Base-by-base conservation (phyloP, 2,888 invertebrate genomes). In the Tipula lateralis region DNA sequence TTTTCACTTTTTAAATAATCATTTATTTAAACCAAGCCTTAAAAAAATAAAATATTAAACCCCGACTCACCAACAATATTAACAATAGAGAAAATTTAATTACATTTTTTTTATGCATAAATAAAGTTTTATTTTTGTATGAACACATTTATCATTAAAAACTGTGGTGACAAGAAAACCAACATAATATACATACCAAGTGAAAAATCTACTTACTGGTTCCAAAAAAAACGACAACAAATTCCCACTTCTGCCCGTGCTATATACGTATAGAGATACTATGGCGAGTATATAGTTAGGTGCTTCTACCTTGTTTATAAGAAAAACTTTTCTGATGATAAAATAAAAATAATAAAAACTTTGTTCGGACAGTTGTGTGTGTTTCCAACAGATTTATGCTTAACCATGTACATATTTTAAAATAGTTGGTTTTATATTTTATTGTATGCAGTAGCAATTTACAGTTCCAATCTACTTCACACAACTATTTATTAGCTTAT, bases 61-160 rank as follows among this genome's bases (percentile, higher is more conserved):
- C 16, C 19, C 9, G 50, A 50, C 19, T 50, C 50, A 50, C 66
- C 24, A 24, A 0, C 66, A 66, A 24, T 24, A 66, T 1, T 9
- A 66, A 24, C 66, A 66, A 66, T 66, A 24, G 19, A 66, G 66
- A 12, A 66, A 66, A 66, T 66, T 66, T 66, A 66, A 66, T 66
- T 66, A 66, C 66, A 12, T 66, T 66, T 66, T 66, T n/a, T 39
- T 19, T 66, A 3, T 66, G 19, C 50, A 50, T 16, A 50, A 19
- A 19, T 44, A 19, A 50, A 50, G 50, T 19, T 50, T 50, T 50
- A 9, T 32, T 1, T n/a, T 50, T 50, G 16, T 50, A 50, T 50
- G 66, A 66, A 9, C 66, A 66, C 66, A 66, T 66, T 66, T 66
- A 66, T 66, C 66, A 66, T 66, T 66, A 9, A 66, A 66, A 66